Conservation (phyloP, 2,113 vertebrate species). For the Cyanocitta stelleri region DNA sequence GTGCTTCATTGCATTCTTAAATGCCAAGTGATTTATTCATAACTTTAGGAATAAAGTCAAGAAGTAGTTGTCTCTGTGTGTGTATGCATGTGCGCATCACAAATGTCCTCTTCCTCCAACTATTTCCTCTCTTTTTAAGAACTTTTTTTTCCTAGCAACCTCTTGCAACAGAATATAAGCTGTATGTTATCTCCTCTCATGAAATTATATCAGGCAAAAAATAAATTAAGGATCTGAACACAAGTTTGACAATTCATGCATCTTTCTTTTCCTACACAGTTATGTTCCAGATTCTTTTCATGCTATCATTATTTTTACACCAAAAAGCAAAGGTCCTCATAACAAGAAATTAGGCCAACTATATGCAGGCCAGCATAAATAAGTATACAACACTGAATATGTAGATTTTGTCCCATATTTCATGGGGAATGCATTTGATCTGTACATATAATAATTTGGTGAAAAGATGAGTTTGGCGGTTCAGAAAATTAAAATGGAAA, state of each 20-base stretch:
- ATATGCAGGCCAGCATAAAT: not conserved
- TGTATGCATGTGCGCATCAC: fast-evolving
- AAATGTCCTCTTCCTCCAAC: not conserved
- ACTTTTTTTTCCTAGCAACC: not conserved
- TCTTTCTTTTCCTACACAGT: not conserved
- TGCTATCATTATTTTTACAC: not conserved
- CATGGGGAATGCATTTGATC: not conserved
- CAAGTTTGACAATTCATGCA: not conserved
- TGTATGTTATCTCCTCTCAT: not conserved
- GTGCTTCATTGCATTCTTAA: not conserved
- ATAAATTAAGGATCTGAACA: not conserved
- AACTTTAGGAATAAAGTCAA: not conserved
- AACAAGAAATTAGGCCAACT: not conserved
- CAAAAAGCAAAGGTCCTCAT: not conserved
- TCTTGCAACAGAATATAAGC: not conserved
- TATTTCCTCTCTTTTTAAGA: not conserved
- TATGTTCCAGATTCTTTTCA: not conserved
- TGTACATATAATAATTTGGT: not conserved
- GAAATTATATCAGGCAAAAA: not conserved
- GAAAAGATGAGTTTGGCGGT: not conserved
- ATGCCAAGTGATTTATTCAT: not conserved
- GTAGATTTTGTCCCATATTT: conserved; percentile 17
- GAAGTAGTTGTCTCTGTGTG: not conserved
- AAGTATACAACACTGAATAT: not conserved
- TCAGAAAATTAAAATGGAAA: conserved; percentile 18